Evolutionary conservation across 2,888 invertebrate genomes (phyloP), one percentile per base, ranked within the genome.

Genomic region (Leptinotarsa haldemani): DNA sequence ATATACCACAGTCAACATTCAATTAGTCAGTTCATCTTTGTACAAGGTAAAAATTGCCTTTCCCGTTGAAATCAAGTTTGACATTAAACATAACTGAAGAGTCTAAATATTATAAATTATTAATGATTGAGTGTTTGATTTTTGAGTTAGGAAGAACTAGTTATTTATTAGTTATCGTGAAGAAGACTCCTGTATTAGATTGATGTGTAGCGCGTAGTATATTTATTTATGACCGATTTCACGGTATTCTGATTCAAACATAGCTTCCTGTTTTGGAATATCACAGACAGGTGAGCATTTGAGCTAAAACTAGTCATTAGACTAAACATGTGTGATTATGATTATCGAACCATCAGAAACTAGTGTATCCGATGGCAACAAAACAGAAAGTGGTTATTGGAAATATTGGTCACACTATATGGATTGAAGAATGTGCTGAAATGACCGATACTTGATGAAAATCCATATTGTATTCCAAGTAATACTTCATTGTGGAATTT

Each of bases 71-170:
- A 73, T 73, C 69, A 56, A 65, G 66, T 30, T 66, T 66, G 66
- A 52, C 48, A 73, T 66, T 25, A 46, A 66, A 69, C 65, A 73
- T 65, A 46, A 66, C 58, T 64, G 50, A 13, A 71, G 20, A 66
- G 61, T 65, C 61, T 47, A 64, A 69, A 61, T 22, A 58, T 66
- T 65, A 73, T 73, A 66, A 73, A 73, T 73, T 73, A 73, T 73
- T 73, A 47, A 73, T 73, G 66, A 73, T 69, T 63, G 63, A 69
- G 65, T 69, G 69, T 73, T 73, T 69, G 73, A 73, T 73, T 73
- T 73, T 64, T 73, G 50, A 64, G 18, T 58, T 30, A 25, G 58
- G 25, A 69, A 69, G 66, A 73, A 73, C 73, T 69, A 69, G 73
- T 73, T 73, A 73, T 73, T 73, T 65, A 69, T 69, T 58, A 69